Evolutionary conservation across 2,888 invertebrate genomes (phyloP), one percentile per base, ranked within the genome.

Genomic region (Sminthurinus aureus): DNA sequence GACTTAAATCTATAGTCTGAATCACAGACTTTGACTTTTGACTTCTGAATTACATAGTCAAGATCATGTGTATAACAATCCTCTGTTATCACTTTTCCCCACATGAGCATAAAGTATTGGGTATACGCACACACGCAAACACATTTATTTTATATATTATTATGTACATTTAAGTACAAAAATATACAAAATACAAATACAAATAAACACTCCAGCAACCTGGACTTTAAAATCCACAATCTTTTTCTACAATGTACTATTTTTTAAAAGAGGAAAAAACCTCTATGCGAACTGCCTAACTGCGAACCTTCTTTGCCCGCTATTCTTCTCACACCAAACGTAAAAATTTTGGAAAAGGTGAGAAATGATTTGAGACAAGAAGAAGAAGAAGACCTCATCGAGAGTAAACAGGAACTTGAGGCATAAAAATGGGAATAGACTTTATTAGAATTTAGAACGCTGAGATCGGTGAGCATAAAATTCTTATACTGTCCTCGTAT

Each of bases 61-160:
- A 13, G 58, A 58, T 18, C 38, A 38, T 38, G 38, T 38, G 38
- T 38, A n/a, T n/a, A 38, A 38, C 3, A 38, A 38, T 38, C 6
- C 38, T 38, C 71, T 80, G 71, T 80, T 80, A 80, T 80, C 80
- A 52, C 80, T 80, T 80, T 80, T 78, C 26, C 26, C 64, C 52
- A 12, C 13, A 77, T 24, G 58, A 24, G 26, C n/a, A n/a, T n/a
- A n/a, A n/a, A n/a, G n/a, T n/a, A n/a, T n/a, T n/a, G n/a, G n/a
- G n/a, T 78, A 66, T 66, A 9, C 58, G 9, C 13, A 58, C 18
- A 58, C 58, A 58, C 38, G 38, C 38, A 38, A 38, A 38, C 38
- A 38, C 38, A 38, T 38, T 38, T 38, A 38, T 38, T 6, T 38
- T 6, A 38, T 38, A 38, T 6, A 38, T 38, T 38, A 38, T 38